Conservation (phyloP, 2,888 invertebrate species). For the Tipula confusa region DNA sequence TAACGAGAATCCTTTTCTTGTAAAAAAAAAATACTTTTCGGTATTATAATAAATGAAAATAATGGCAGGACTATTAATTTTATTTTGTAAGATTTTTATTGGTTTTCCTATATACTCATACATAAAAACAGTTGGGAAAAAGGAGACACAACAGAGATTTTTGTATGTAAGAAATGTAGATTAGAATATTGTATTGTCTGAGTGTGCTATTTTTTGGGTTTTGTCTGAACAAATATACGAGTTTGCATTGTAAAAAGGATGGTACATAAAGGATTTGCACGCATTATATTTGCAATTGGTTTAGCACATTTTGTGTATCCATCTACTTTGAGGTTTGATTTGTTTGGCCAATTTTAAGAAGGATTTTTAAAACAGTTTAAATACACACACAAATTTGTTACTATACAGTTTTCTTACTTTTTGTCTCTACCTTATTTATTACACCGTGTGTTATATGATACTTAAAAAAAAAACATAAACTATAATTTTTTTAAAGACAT, state of each 20-base stretch:
- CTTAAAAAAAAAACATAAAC: no score
- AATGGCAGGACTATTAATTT: constrained; percentile 20
- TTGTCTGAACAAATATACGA: neutral
- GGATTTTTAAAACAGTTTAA: neutral
- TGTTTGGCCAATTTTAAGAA: neutral
- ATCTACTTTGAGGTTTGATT: neutral
- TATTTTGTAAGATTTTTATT: constrained; percentile 17
- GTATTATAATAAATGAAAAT: constrained; percentile 16
- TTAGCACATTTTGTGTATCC: neutral
- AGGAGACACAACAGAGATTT: neutral
- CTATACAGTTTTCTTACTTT: neutral
- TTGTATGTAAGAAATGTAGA: neutral
- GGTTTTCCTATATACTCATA: neutral
- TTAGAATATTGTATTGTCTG: constrained; percentile 25
- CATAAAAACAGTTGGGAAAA: no score
- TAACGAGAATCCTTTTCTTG: constrained; percentile 20
- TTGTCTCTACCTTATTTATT: neutral
- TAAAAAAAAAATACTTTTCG: neutral
- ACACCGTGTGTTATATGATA: neutral
- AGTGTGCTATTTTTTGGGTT: neutral
- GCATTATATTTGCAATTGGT: constrained; percentile 14
- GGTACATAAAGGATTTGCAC: constrained; percentile 20
- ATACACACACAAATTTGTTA: neutral
- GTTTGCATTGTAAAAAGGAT: neutral
- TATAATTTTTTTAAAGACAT: neutral